phyloP scores from a whole-genome alignment of 2,888 invertebrate genomes.

The Acanthosepion lycidas region DNA sequence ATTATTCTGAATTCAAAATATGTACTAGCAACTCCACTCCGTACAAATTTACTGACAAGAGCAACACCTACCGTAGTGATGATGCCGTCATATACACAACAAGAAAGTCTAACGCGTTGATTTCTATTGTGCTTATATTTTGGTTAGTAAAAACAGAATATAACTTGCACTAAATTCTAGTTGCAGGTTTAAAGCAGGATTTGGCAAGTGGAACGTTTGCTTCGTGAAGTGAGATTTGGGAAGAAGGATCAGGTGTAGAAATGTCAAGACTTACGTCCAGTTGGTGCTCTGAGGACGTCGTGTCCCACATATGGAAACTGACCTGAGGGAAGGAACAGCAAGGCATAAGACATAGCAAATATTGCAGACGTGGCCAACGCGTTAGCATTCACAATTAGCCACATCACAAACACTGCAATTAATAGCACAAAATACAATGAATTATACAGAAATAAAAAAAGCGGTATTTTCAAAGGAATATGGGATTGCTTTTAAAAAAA shows the following conservation, averaged over 20 bases:
- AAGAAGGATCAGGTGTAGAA: background rate
- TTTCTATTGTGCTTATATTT: no score
- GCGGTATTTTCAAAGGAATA: background rate
- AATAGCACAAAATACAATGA: background rate
- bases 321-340: constrained; percentile 4
- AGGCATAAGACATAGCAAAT: background rate
- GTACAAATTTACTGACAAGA: no score
- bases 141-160: no score
- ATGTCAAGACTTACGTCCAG: background rate
- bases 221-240: background rate
- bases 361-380: background rate
- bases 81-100: no score
- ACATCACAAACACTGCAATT: background rate
- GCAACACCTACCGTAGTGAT: no score
- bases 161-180: background rate
- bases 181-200: background rate
- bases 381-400: background rate
- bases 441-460: background rate
- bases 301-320: constrained; percentile 20
- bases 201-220: background rate
- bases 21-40: no score
- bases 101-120: no score
- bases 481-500: no score
- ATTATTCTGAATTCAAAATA: no score
- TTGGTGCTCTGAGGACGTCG: background rate